Evolutionary conservation across 2,888 invertebrate species (phyloP).

Genomic region (Mesochorus sp.): DNA sequence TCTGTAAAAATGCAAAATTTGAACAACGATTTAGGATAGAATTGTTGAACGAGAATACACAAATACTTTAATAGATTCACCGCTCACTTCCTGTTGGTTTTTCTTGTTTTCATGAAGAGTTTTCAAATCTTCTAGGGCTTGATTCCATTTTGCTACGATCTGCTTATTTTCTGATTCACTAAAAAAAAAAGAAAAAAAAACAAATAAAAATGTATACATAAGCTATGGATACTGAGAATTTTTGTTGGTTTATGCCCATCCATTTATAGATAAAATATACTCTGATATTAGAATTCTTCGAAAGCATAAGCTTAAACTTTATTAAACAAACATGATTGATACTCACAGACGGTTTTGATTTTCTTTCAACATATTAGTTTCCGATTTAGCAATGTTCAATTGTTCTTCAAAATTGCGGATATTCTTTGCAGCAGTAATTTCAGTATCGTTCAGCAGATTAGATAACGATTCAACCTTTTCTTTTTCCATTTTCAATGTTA

Average conservation of each 20-base stretch:
- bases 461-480: conserved; percentile 70
- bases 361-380: conserved; percentile 70
- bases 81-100: conserved; percentile 73
- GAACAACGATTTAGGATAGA: neutral
- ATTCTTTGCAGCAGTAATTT: conserved; percentile 71
- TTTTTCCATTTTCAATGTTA: conserved; percentile 81
- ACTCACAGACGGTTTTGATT: conserved; percentile 72
- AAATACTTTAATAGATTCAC: neutral
- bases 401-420: conserved; percentile 72
- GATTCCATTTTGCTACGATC: conserved; percentile 69
- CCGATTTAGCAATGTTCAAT: conserved; percentile 69
- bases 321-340: neutral
- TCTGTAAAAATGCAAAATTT: conserved; percentile 19
- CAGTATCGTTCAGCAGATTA: conserved; percentile 68
- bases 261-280: no score
- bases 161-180: conserved; percentile 77
- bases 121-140: conserved; percentile 71
- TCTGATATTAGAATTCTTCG: no score
- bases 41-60: neutral
- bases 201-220: no score
- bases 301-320: no score
- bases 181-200: no score
- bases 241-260: no score
- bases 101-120: conserved; percentile 73
- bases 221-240: no score